Base-by-base conservation (phyloP, 2,797 vertebrate species). In the Schizopygopsis pylzovi region DNA sequence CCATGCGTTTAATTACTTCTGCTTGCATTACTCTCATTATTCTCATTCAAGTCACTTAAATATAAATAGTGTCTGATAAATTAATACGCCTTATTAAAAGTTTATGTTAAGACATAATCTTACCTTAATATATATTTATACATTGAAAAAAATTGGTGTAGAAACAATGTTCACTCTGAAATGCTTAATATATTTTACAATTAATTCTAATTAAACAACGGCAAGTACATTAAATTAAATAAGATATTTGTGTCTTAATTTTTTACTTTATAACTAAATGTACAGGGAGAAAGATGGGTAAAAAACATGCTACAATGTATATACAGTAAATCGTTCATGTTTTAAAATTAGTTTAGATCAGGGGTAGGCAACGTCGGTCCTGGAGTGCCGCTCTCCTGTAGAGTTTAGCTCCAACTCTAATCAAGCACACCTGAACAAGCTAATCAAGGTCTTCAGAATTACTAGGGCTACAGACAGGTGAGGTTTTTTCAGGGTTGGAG, bases 1-100 rank as follows among this genome's bases (percentile, higher is more conserved):
- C n/a, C 2, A 22, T 80, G 16, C 45, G 49, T 47, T 80, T 49
- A 37, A 65, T 80, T 67, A 16, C 10, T 49, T 80, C 72, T 78
- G 37, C 37, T 9, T 41, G 33, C 20, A n/a, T 39, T 39, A 5
- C 22, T 41, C 28, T 12, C 9, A 20, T 22, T 71, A 43, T 52
- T 76, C 20, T 56, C 52, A n/a, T 56, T 56, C 12, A 41, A 56
- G 20, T 6, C 33, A 37, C 45, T 54, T 22, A 33, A 54, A 22
- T 76, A 76, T 37, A 54, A 76, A 37, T 22, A 76, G 47, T 1
- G 18, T 2, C 5, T 37, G 75, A 41, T 77, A 15, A 22, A 39
- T 22, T 1, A 20, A 20, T 37, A 33, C 4, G 28, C 28, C 33
- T 33, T 33, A 33, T 33, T 3, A 33, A 33, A 33, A 9, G 11